Evolutionary conservation across 2,113 vertebrate species (phyloP).

Genomic region (Syrmaticus mikado): DNA sequence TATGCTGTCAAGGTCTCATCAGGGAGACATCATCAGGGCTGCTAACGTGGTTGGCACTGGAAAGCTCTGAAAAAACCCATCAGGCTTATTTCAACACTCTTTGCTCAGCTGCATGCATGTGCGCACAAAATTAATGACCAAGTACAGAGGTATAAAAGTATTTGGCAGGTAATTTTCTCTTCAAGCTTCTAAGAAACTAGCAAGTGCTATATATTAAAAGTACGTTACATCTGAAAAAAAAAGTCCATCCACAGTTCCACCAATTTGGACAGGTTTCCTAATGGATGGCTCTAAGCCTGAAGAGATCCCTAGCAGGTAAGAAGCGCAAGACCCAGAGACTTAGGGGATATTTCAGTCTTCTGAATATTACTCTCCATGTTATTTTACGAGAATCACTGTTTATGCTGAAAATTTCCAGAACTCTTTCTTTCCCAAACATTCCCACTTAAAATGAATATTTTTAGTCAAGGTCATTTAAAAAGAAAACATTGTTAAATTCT

Average conservation of each 20-base stretch:
- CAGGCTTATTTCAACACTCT: background rate
- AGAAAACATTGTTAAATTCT: constrained; percentile 65
- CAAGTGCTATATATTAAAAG: background rate
- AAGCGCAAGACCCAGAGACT: background rate
- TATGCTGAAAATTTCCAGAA: constrained; percentile 60
- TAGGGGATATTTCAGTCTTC: background rate
- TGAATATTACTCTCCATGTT: background rate
- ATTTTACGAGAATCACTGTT: constrained; percentile 26
- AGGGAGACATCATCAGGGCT: background rate
- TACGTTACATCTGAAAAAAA: background rate
- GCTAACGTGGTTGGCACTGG: background rate
- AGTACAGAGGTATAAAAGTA: background rate
- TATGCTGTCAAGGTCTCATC: background rate
- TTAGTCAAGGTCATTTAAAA: constrained; percentile 52
- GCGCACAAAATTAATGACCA: background rate
- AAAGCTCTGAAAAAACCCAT: background rate
- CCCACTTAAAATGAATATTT: constrained; percentile 61
- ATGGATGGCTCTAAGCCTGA: background rate
- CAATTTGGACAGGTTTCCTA: background rate
- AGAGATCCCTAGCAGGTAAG: background rate
- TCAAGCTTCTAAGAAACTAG: constrained; percentile 5
- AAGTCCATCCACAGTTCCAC: background rate
- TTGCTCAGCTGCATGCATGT: background rate
- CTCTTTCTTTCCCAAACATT: constrained; percentile 39
- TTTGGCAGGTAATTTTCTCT: constrained; percentile 7